A percentile compares a stretch with the other conserved stretches of the same genome.
phyloP scores from a whole-genome alignment of 2,888 invertebrate genomes.

The Athripsodes cinereus region DNA sequence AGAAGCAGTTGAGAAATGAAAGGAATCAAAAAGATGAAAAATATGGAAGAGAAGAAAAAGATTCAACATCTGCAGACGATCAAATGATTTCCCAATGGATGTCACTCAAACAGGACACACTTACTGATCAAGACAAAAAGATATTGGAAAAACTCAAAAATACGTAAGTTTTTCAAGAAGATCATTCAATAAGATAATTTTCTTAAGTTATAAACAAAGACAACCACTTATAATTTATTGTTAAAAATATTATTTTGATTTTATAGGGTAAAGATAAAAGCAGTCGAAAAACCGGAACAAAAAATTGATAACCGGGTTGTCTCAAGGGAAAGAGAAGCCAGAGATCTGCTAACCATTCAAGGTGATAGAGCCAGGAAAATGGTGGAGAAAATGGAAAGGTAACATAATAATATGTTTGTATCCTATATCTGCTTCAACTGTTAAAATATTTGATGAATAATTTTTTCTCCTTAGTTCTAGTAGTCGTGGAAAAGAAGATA shows the following conservation, averaged over 20 bases:
- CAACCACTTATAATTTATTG: no score
- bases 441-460: no score
- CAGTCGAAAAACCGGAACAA: slow-evolving; percentile 24
- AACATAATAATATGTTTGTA: neutral
- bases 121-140: slow-evolving; percentile 52
- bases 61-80: slow-evolving; percentile 41
- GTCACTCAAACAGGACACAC: slow-evolving; percentile 47
- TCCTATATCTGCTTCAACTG: no score
- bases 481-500: neutral
- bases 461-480: neutral
- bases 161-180: slow-evolving; percentile 31
- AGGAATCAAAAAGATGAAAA: neutral
- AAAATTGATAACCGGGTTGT: slow-evolving; percentile 25
- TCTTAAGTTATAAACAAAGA: no score
- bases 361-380: slow-evolving; percentile 5
- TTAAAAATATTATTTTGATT: neutral
- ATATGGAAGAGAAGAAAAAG: neutral
- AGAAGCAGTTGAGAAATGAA: no score
- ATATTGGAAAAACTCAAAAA: slow-evolving; percentile 49
- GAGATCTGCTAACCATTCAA: slow-evolving; percentile 21
- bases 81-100: slow-evolving; percentile 51
- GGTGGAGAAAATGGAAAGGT: slow-evolving; percentile 4
- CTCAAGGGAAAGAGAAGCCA: slow-evolving; percentile 24
- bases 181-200: no score
- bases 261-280: slow-evolving; percentile 22